These are phyloP conservation scores for Caenorhabditis latens DNA, from an alignment of 1,140 invertebrate genomes.

Conservation along the genomic window DNA sequence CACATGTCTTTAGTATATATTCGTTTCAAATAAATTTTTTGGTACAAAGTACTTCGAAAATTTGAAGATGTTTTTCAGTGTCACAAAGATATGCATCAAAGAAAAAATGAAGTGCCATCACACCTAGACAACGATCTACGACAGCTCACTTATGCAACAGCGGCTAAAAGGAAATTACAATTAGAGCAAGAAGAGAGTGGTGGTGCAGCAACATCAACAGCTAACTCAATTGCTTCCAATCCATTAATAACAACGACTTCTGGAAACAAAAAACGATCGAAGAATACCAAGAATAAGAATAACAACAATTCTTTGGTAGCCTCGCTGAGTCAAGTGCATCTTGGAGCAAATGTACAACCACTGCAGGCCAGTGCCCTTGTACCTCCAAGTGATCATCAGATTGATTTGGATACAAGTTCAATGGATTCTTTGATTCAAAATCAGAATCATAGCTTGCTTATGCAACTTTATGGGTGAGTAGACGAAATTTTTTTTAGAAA, in stretches of 20 bases:
- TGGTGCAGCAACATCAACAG: conserved; percentile 8
- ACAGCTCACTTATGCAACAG: conserved; percentile 76
- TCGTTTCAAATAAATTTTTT: neutral
- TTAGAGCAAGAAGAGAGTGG: conserved; percentile 32
- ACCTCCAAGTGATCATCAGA: conserved; percentile 64
- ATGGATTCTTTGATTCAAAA: conserved; percentile 63
- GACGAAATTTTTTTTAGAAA: conserved; percentile 41
- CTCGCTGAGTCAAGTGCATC: conserved; percentile 10
- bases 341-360: conserved; percentile 41
- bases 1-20: neutral
- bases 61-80: conserved; percentile 62
- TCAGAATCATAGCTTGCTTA: conserved; percentile 63
- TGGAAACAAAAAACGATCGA: conserved; percentile 33
- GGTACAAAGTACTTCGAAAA: neutral
- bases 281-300: neutral
- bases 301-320: conserved; percentile 9
- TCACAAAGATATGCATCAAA: conserved; percentile 77
- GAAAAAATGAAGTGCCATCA: conserved; percentile 73
- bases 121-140: conserved; percentile 71
- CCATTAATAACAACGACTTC: conserved; percentile 7
- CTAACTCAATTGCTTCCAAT: conserved; percentile 7
- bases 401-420: conserved; percentile 63
- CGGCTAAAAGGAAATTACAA: conserved; percentile 72
- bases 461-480: conserved; percentile 64
- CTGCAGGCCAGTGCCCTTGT: conserved; percentile 51